Conservation (phyloP, 2,113 vertebrate species). For the Bagarius yarrelli region DNA sequence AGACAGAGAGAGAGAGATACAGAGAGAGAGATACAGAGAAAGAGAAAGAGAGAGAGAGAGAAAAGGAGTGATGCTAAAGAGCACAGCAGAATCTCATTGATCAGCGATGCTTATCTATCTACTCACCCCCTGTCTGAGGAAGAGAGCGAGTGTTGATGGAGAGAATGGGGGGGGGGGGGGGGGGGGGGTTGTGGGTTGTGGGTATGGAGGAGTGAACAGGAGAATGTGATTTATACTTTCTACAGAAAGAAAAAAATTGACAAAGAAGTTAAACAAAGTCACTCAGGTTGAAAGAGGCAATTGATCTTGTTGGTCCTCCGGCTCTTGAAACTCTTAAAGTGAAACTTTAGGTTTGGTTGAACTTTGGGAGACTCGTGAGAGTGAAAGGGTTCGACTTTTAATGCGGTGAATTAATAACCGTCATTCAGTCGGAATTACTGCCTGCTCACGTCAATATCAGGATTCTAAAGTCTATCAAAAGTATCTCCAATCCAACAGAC, state of each 20-base stretch:
- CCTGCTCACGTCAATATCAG: too few species aligned
- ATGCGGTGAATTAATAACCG: not conserved
- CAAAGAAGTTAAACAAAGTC: constrained; percentile 32
- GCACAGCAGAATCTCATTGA: constrained; percentile 43
- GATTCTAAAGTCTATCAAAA: too few species aligned
- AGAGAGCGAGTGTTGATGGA: constrained; percentile 35
- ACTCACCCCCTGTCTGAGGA: constrained; percentile 41
- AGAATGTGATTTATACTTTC: constrained; percentile 38
- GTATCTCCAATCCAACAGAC: too few species aligned
- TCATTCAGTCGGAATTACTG: too few species aligned
- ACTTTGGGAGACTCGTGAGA: not conserved
- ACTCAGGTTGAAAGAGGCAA: constrained; percentile 24
- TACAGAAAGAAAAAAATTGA: not conserved
- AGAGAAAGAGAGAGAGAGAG: too few species aligned
- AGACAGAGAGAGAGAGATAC: too few species aligned
- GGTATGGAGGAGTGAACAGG: constrained; percentile 18
- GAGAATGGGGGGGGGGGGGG: constrained; percentile 29
- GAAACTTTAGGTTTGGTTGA: too few species aligned
- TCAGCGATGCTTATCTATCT: constrained; percentile 46
- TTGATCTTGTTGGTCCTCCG: constrained; percentile 23
- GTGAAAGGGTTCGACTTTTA: not conserved
- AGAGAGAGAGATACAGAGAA: too few species aligned
- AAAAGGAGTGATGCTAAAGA: constrained; percentile 35
- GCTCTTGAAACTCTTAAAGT: too few species aligned
- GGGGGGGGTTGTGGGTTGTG: not conserved